Evolutionary conservation across 2,888 invertebrate genomes (phyloP), one percentile per base, ranked within the genome.

Genomic region (Cynaeus angustus): DNA sequence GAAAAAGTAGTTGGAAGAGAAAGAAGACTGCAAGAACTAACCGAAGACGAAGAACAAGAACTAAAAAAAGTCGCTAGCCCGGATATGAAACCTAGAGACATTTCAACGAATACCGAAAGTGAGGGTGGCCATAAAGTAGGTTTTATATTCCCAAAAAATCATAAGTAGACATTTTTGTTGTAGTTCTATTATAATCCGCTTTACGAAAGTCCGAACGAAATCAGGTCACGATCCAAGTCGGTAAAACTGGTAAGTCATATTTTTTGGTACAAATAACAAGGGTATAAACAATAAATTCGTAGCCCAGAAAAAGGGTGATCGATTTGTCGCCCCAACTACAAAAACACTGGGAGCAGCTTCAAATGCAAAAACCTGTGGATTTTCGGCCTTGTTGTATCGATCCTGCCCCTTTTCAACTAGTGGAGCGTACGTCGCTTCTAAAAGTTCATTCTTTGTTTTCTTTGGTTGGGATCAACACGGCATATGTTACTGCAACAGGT

Each of bases 401-500:
- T 85, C 97, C 97, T 0, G 96, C 98, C 41, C 98, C 98, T 4
- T 98, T 99, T 87, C 98, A 98, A 82, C 89, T 97, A 1, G 97
- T 97, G 0, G 96, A 96, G 81, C 89, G 94, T 75, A 97, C 97
- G 1, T 96, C 96, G 0, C 86, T 97, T 50, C 90, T 96, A 50
- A 97, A 97, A 88, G 88, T 88, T 72, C 78, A 80, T 61, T 75
- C 77, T 85, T 96, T 97, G 3, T 98, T 98, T 85, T 79, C 78
- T 85, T 93, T 99, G 88, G 90, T 99, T 76, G 97, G 97, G 13
- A 93, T 99, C 37, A 97, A 96, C 86, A 94, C 96, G 80, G 97
- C 98, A 0, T 99, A 98, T 84, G 98, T 99, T 14, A 98, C 98
- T 0, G 94, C 96, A 70, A 96, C 96, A 61, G 98, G 98, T 0